These are phyloP conservation scores for Erebia epiphron DNA, from an alignment of 2,888 invertebrate species.

Conservation along the genomic window DNA sequence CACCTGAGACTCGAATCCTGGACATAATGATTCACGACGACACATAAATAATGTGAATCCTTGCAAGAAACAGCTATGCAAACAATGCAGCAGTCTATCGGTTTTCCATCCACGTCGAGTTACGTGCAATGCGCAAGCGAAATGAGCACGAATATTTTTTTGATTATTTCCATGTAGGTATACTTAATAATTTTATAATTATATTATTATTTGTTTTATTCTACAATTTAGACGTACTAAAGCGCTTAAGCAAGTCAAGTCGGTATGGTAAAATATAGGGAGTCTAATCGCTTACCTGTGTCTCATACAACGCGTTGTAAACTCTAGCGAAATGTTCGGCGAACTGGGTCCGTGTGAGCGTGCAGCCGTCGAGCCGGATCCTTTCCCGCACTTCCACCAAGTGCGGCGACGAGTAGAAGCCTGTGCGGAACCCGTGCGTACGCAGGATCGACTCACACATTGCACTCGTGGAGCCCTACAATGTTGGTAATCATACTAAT, in stretches of 20 bases:
- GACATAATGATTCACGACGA: too few species aligned
- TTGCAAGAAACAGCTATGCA: neutral
- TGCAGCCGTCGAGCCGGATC: conserved; percentile 92
- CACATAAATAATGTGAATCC: too few species aligned
- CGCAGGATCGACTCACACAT: conserved; percentile 95
- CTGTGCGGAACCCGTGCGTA: conserved; percentile 92
- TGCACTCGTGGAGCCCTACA: conserved; percentile 94
- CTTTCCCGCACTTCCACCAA: conserved; percentile 95
- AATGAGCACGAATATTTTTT: neutral
- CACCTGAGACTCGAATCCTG: too few species aligned
- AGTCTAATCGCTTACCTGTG: conserved; percentile 56
- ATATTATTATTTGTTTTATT: too few species aligned
- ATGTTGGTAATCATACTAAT: too few species aligned
- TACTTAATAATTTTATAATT: too few species aligned
- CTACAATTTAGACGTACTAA: too few species aligned
- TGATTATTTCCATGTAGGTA: neutral
- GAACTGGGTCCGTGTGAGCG: conserved; percentile 89
- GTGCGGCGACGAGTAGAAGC: conserved; percentile 98
- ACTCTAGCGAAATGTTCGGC: conserved; percentile 91
- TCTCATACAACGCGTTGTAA: conserved; percentile 82
- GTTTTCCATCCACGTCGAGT: too few species aligned
- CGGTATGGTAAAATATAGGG: neutral
- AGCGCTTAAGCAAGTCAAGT: neutral
- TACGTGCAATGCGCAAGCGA: neutral
- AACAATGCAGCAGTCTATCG: neutral